Conservation (phyloP, 2,113 vertebrate genomes). For the Rhegmatorhina hoffmannsi region DNA sequence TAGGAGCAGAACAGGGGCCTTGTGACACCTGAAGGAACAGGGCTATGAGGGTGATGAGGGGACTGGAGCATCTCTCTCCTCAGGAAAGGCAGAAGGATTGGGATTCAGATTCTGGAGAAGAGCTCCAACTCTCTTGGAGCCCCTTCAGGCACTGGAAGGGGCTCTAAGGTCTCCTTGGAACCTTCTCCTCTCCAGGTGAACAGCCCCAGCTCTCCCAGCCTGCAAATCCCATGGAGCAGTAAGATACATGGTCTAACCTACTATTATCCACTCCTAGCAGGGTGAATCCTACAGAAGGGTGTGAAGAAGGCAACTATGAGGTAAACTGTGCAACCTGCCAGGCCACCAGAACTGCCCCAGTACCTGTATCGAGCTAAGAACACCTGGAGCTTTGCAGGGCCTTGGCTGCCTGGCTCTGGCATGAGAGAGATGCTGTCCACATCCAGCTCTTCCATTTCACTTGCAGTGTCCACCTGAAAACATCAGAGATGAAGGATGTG, state of each 20-base stretch:
- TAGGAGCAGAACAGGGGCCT: background rate
- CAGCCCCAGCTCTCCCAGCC: background rate
- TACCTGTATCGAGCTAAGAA: constrained; percentile 97
- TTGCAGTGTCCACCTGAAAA: constrained; percentile 93
- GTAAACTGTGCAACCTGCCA: background rate
- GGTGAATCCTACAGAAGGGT: background rate
- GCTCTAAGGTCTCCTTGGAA: background rate
- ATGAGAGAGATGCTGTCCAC: constrained; percentile 85
- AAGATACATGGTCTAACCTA: background rate
- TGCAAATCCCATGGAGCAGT: background rate
- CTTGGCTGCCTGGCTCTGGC: constrained; percentile 78
- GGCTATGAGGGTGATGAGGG: background rate
- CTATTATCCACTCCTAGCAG: background rate
- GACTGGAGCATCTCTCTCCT: background rate
- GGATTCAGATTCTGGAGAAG: background rate
- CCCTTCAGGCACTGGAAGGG: background rate
- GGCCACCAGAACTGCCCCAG: background rate
- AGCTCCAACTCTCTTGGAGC: background rate
- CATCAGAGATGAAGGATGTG: background rate
- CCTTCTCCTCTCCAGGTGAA: background rate
- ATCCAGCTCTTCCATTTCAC: constrained; percentile 96
- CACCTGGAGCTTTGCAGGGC: constrained; percentile 90
- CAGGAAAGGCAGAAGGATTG: background rate
- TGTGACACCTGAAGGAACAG: background rate
- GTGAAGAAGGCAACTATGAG: background rate